Conservation (phyloP, 2,113 vertebrate genomes). For the Colius striatus region DNA sequence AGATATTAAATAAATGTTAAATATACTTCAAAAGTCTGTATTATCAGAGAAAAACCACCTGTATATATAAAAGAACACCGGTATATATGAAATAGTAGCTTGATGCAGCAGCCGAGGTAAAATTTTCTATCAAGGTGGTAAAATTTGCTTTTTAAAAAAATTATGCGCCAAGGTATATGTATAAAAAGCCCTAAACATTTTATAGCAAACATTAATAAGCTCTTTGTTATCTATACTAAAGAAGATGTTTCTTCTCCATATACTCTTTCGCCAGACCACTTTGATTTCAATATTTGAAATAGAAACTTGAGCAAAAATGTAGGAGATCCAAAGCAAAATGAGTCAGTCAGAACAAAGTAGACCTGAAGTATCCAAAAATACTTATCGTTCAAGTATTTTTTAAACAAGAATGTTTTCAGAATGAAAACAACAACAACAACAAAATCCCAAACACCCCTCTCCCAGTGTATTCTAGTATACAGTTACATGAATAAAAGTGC, state of each 20-base stretch:
- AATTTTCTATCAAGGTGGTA: background rate
- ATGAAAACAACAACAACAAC: background rate
- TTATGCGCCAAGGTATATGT: background rate
- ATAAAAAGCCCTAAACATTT: background rate
- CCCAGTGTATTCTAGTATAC: background rate
- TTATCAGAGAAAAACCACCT: background rate
- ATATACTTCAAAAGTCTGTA: background rate
- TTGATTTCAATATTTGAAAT: background rate
- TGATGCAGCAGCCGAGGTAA: background rate
- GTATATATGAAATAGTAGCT: background rate
- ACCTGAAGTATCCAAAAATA: background rate
- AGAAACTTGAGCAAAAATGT: background rate
- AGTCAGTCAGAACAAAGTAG: background rate
- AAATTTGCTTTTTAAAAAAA: background rate
- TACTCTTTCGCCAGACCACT: background rate
- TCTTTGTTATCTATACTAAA: background rate
- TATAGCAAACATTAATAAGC: background rate
- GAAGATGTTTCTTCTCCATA: background rate
- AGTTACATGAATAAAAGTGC: background rate
- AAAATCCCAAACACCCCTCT: fast-evolving
- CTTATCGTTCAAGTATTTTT: background rate
- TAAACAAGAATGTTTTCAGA: background rate
- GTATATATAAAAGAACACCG: background rate
- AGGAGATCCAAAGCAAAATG: background rate
- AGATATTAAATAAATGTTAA: background rate